These are phyloP conservation scores for Caenorhabditis inopinata DNA, from an alignment of 1,140 invertebrate species.

Conservation along the genomic window DNA sequence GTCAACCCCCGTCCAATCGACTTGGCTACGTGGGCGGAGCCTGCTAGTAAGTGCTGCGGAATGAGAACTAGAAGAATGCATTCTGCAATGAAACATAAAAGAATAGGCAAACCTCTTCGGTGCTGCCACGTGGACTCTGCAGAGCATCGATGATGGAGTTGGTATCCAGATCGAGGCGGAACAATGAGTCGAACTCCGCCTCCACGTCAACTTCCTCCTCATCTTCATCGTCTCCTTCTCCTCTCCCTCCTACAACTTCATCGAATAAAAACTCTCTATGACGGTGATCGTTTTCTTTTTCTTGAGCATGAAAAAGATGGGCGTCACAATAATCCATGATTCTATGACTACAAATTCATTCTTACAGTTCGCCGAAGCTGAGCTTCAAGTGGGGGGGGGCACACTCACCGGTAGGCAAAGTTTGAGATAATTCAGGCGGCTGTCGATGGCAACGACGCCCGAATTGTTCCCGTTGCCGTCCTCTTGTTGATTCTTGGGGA, in stretches of 20 bases:
- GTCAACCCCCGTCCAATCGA: background rate
- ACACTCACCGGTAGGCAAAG: background rate
- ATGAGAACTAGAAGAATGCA: background rate
- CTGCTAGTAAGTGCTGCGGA: background rate
- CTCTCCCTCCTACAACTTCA: too few relatives aligned
- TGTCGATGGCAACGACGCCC: background rate
- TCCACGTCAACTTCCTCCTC: background rate
- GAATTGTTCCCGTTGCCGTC: background rate
- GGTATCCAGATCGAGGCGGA: background rate
- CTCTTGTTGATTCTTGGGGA: background rate
- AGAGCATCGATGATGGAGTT: conserved; percentile 1
- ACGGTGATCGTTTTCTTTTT: background rate
- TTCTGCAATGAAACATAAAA: too few relatives aligned
- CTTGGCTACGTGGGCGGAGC: background rate
- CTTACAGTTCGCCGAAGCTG: background rate
- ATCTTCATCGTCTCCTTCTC: background rate
- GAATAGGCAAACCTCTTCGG: background rate
- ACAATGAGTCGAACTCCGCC: background rate
- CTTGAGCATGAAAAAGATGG: background rate
- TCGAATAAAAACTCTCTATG: background rate
- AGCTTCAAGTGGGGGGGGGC: background rate
- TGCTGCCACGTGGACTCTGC: background rate
- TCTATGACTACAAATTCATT: background rate
- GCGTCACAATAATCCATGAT: background rate
- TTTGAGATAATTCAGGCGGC: background rate